Percentiles rank a stretch among this genome's conserved stretches.
These are phyloP conservation scores for Theonella swinhoei DNA, from an alignment of 37 sponge, comb jelly and placozoan species.

Conservation along the genomic window DNA sequence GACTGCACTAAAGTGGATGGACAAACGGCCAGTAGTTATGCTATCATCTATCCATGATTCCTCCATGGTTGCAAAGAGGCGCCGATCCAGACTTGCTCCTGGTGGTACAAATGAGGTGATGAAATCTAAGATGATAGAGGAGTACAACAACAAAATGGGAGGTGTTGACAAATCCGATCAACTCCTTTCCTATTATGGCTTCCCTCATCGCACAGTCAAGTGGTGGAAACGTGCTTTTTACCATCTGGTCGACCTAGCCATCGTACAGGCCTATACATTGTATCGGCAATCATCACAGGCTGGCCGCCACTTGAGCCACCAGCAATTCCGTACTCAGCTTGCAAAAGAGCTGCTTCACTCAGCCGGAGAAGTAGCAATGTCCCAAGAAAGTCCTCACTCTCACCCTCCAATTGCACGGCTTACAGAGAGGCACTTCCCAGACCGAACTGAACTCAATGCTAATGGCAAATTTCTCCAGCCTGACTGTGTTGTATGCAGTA, in stretches of 20 bases:
- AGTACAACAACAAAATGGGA: constrained; percentile 51
- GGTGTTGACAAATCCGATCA: constrained; percentile 45
- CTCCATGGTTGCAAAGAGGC: background rate
- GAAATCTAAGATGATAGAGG: constrained; percentile 26
- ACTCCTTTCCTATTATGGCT: constrained; percentile 35
- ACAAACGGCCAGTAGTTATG: constrained; percentile 16
- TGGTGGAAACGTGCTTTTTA: constrained; percentile 22
- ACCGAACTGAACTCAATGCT: background rate
- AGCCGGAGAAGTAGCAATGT: too few species aligned
- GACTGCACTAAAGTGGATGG: constrained; percentile 40
- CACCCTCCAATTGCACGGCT: too few species aligned
- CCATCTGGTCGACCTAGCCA: constrained; percentile 24
- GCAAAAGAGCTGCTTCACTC: constrained; percentile 18
- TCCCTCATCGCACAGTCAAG: too few species aligned
- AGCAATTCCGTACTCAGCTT: constrained; percentile 26
- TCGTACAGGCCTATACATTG: constrained; percentile 43
- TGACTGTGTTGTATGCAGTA: constrained; percentile 41
- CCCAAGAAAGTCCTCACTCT: too few species aligned
- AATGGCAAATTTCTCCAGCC: background rate
- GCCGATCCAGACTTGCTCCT: constrained; percentile 4
- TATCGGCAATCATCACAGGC: too few species aligned
- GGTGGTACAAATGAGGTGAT: background rate
- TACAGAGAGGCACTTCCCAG: constrained; percentile 35
- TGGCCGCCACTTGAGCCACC: too few species aligned
- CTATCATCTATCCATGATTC: constrained; percentile 37